These are phyloP conservation scores for Chaetophractus vellerosus DNA, from an alignment of 2,797 vertebrate species.

Conservation along the genomic window DNA sequence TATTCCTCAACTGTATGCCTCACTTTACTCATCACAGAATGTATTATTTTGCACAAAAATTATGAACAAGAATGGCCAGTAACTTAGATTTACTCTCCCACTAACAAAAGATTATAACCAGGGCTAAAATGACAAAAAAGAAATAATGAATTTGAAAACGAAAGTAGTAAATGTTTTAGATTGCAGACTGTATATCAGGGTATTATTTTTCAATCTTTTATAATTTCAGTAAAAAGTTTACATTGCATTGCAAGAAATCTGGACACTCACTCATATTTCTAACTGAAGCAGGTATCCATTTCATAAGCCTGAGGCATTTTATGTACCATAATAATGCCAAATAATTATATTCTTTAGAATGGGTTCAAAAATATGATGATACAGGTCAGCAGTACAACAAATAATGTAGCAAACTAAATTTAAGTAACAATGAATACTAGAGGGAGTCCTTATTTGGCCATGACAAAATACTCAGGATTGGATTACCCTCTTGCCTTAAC, in stretches of 20 bases:
- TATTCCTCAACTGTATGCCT: background rate
- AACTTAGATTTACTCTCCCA: conserved; percentile 35
- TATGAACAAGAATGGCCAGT: background rate
- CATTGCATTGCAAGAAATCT: background rate
- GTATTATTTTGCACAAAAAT: conserved; percentile 14
- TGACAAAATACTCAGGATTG: background rate
- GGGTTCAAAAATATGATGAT: background rate
- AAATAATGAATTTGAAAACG: conserved; percentile 40
- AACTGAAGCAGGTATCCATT: background rate
- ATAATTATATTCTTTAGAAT: conserved; percentile 45
- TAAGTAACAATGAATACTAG: conserved; percentile 38
- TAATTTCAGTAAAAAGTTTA: conserved; percentile 45
- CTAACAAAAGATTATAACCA: conserved; percentile 42
- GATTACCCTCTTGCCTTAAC: conserved; percentile 9
- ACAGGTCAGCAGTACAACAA: background rate
- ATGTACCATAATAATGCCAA: background rate
- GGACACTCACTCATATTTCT: background rate
- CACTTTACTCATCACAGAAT: background rate
- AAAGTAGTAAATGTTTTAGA: conserved; percentile 30
- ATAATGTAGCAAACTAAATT: conserved; percentile 39
- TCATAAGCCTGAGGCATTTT: conserved; percentile 19
- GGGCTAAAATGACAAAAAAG: conserved; percentile 52
- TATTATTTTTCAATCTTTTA: conserved; percentile 1
- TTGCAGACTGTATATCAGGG: background rate
- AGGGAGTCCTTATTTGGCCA: background rate